Conservation (phyloP, 37 sponge, comb jelly and placozoan species). For the Hexactinellida sp. region DNA sequence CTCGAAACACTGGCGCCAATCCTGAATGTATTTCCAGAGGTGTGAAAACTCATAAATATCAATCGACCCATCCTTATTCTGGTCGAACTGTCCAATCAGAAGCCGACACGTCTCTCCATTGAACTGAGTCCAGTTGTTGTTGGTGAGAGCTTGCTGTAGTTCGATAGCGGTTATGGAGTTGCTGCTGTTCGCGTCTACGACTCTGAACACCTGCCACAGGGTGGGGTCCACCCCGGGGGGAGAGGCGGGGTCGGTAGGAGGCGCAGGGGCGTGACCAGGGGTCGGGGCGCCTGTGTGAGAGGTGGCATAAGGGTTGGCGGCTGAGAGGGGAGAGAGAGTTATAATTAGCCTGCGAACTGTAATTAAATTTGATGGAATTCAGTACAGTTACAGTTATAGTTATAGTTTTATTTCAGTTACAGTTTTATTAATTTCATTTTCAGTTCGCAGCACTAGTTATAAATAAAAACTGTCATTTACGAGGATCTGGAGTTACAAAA, state of each 20-base stretch:
- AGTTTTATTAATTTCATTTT: too few relatives aligned
- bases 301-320: background rate
- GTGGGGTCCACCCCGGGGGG: conserved; percentile 65
- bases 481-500: too few relatives aligned
- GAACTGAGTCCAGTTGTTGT: conserved; percentile 80
- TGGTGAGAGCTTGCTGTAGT: conserved; percentile 65
- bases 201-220: conserved; percentile 70
- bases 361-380: too few relatives aligned
- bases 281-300: background rate
- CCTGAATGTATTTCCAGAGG: conserved; percentile 81
- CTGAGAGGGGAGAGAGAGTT: background rate
- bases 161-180: conserved; percentile 61
- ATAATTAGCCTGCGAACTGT: too few relatives aligned
- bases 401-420: too few relatives aligned
- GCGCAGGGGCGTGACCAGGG: background rate
- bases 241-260: conserved; percentile 17
- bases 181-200: conserved; percentile 61
- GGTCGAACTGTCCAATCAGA: conserved; percentile 83
- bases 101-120: conserved; percentile 78
- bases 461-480: too few relatives aligned
- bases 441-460: too few relatives aligned
- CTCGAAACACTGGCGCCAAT: conserved; percentile 81
- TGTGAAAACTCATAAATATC: conserved; percentile 72
- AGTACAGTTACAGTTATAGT: too few relatives aligned
- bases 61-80: conserved; percentile 67